phyloP scores from a whole-genome alignment of 1,140 invertebrate species.

The Drosophila tropicalis region DNA sequence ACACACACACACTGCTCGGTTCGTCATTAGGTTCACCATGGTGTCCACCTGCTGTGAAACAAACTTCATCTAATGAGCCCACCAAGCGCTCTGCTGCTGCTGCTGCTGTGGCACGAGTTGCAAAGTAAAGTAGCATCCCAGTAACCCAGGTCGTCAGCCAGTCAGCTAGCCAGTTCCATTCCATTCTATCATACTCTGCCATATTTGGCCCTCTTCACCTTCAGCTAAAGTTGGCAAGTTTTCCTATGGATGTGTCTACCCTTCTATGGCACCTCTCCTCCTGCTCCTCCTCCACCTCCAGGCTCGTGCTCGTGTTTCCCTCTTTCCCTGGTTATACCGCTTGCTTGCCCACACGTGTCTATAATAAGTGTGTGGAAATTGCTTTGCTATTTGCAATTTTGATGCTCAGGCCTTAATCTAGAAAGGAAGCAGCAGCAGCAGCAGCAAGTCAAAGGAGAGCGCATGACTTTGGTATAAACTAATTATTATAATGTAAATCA shows the following conservation, averaged over 20 bases:
- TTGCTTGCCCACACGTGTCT: conserved; percentile 40
- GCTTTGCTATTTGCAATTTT: conserved; percentile 69
- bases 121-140: no score
- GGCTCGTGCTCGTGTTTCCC: no score
- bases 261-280: no score
- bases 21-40: no score
- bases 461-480: conserved; percentile 56
- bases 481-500: conserved; percentile 70
- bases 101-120: no score
- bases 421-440: background rate
- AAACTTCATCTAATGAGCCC: no score
- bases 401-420: conserved; percentile 38
- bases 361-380: conserved; percentile 65
- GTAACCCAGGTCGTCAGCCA: background rate
- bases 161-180: no score
- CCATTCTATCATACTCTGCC: conserved; percentile 1
- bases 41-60: no score
- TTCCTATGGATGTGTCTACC: conserved; percentile 1
- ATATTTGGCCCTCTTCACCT: conserved; percentile 15
- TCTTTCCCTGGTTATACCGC: no score
- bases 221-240: conserved; percentile 41
- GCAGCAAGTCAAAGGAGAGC: conserved; percentile 23
- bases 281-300: no score
- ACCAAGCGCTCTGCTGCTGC: no score
- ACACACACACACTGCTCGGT: no score